A percentile compares a stretch with the other conserved stretches of the same genome.
Evolutionary conservation across 1,140 invertebrate genomes (phyloP).

Genomic region (Thaumatotibia leucotreta): DNA sequence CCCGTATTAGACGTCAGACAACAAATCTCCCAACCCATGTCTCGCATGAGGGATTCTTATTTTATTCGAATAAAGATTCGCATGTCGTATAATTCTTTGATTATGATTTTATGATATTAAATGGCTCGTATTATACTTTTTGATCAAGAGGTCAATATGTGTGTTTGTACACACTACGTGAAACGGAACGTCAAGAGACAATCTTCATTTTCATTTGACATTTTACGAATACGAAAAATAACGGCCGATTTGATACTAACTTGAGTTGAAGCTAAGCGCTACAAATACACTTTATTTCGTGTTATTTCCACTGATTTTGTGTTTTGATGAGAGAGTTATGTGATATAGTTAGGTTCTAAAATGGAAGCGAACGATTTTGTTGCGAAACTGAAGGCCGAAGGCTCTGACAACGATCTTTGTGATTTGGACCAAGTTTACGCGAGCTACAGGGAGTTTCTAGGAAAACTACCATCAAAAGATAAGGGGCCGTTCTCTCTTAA

Average conservation of each 20-base stretch:
- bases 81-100: no score
- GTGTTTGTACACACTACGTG: no score
- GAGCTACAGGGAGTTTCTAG: conserved; percentile 36
- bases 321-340: background rate
- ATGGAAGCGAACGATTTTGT: conserved; percentile 53
- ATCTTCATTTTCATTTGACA: no score
- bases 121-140: no score
- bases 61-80: no score
- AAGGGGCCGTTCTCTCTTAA: conserved; percentile 48
- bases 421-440: conserved; percentile 37
- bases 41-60: no score
- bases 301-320: background rate
- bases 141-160: no score
- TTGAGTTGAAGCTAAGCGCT: background rate
- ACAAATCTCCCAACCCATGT: no score
- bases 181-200: no score
- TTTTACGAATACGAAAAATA: background rate
- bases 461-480: conserved; percentile 40
- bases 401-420: conserved; percentile 32
- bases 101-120: no score
- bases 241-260: background rate
- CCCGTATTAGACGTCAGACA: no score
- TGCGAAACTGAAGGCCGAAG: conserved; percentile 46
- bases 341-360: background rate
- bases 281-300: background rate